phyloP scores from a whole-genome alignment of 2,113 vertebrate species.

The Leiothrix lutea region DNA sequence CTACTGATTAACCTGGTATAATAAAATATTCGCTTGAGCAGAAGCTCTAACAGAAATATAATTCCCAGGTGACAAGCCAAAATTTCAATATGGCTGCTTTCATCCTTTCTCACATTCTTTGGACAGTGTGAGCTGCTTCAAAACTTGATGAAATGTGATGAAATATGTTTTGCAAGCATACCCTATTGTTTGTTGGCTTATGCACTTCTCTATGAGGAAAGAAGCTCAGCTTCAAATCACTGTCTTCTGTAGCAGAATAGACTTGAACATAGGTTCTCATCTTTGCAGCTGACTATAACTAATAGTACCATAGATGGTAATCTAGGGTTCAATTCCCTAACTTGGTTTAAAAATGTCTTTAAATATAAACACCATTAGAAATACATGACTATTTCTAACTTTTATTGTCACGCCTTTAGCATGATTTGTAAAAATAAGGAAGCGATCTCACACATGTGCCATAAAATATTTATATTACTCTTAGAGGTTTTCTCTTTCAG shows the following conservation, averaged over 20 bases:
- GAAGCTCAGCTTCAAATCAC: neutral
- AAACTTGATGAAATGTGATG: neutral
- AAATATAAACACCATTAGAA: neutral
- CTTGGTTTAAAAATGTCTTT: neutral
- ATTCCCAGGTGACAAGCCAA: neutral
- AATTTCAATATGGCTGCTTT: neutral
- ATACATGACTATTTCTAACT: neutral
- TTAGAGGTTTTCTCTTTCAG: neutral
- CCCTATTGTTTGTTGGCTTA: neutral
- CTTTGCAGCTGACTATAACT: neutral
- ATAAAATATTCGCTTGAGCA: neutral
- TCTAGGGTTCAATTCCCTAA: neutral
- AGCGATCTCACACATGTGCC: neutral
- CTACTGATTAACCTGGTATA: neutral
- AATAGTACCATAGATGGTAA: neutral
- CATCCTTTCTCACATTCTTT: neutral
- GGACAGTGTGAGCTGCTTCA: neutral
- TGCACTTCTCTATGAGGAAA: neutral
- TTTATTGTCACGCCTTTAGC: neutral
- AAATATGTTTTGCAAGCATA: neutral
- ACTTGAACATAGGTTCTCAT: neutral
- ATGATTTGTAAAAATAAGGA: neutral
- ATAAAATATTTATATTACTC: neutral
- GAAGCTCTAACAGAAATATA: neutral
- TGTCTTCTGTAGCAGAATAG: neutral